These are phyloP conservation scores for Lophotis ruficrista DNA, from an alignment of 2,113 vertebrate genomes.

Conservation along the genomic window DNA sequence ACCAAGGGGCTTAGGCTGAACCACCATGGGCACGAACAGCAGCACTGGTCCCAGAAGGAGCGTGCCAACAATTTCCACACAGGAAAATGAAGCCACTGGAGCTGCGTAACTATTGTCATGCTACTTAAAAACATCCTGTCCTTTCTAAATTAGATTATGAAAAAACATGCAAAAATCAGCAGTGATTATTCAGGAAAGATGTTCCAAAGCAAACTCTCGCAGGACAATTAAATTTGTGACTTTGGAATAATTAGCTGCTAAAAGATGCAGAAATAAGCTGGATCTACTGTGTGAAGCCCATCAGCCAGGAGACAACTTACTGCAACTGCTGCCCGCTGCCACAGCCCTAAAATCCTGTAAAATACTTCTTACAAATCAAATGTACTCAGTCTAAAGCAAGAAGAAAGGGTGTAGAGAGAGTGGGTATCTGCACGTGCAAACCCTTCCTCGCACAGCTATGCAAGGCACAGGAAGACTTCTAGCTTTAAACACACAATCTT, in stretches of 20 bases:
- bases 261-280: slow-evolving; percentile 16
- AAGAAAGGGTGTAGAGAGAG: not conserved
- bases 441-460: not conserved
- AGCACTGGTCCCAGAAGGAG: not conserved
- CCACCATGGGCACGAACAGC: not conserved
- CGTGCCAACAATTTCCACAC: not conserved
- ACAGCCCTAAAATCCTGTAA: not conserved
- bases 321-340: not conserved
- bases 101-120: not conserved
- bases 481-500: not conserved
- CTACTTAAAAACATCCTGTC: slow-evolving; percentile 46
- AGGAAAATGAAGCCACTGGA: slow-evolving; percentile 26
- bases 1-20: not conserved
- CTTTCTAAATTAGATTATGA: slow-evolving; percentile 43
- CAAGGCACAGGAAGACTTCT: not conserved
- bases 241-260: slow-evolving; percentile 32
- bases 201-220: not conserved
- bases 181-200: slow-evolving; percentile 47
- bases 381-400: not conserved
- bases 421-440: not conserved
- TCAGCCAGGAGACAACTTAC: not conserved
- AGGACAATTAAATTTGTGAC: slow-evolving; percentile 30
- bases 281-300: not conserved
- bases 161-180: slow-evolving; percentile 41
- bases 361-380: not conserved